phyloP scores from a whole-genome alignment of 2,888 invertebrate species.

The Xestobium rufovillosum region DNA sequence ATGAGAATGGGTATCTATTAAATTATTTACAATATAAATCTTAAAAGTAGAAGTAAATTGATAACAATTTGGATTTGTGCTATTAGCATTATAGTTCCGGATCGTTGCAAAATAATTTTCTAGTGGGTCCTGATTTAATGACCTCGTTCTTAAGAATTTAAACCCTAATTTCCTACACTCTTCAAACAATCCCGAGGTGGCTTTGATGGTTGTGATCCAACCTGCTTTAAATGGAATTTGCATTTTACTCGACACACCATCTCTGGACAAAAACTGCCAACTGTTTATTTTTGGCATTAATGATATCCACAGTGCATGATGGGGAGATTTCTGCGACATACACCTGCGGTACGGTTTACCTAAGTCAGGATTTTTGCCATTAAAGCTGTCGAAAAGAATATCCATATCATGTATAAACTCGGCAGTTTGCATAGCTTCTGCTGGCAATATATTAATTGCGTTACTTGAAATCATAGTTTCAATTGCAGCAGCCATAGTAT shows the following conservation, averaged over 20 bases:
- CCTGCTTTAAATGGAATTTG: slow-evolving; percentile 17
- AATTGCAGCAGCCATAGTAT: slow-evolving; percentile 6
- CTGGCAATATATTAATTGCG: slow-evolving; percentile 4
- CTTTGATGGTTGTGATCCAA: slow-evolving; percentile 15
- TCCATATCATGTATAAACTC: slow-evolving; percentile 20
- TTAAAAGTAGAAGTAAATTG: slow-evolving; percentile 9
- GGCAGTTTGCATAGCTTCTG: slow-evolving; percentile 9
- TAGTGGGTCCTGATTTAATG: slow-evolving; percentile 15
- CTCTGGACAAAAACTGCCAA: slow-evolving; percentile 13
- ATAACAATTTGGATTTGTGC: slow-evolving; percentile 10
- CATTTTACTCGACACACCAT: slow-evolving; percentile 8
- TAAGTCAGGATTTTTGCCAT: slow-evolving; percentile 10
- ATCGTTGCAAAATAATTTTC: slow-evolving; percentile 12
- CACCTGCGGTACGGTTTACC: slow-evolving; percentile 13
- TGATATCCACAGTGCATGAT: slow-evolving; percentile 7
- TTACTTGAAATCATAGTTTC: too few species aligned
- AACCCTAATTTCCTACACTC: slow-evolving; percentile 6
- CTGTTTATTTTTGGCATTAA: slow-evolving; percentile 12
- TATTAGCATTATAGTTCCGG: slow-evolving; percentile 7
- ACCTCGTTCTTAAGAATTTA: slow-evolving; percentile 8
- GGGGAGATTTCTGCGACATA: slow-evolving; percentile 12
- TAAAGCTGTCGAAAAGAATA: slow-evolving; percentile 17
- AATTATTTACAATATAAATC: slow-evolving; percentile 9
- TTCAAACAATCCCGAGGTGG: neutral
- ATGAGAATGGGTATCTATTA: neutral